These are phyloP conservation scores for Darevskia mixta DNA, from an alignment of 2,797 vertebrate genomes.

Conservation along the genomic window DNA sequence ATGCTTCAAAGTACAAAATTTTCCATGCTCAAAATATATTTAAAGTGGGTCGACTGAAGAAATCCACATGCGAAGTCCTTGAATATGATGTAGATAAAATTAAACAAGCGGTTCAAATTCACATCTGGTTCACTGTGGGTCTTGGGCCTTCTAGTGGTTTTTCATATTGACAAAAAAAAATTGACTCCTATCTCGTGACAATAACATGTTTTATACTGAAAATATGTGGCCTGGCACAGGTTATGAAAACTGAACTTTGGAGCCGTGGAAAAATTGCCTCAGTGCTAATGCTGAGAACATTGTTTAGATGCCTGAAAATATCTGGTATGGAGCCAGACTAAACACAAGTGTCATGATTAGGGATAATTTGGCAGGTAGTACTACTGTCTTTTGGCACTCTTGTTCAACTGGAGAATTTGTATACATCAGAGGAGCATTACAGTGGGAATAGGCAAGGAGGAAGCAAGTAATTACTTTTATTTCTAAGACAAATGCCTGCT, in stretches of 20 bases:
- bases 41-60: constrained; percentile 20
- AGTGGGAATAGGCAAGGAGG: not conserved
- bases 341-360: constrained; percentile 7
- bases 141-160: not conserved
- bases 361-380: constrained; percentile 3
- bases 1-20: not conserved
- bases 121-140: constrained; percentile 21
- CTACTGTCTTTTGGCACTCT: not conserved
- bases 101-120: constrained; percentile 10
- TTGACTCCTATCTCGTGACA: not conserved
- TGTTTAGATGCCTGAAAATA: not conserved
- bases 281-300: not conserved
- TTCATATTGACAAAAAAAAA: not conserved
- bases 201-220: not conserved
- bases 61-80: constrained; percentile 11
- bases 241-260: constrained; percentile 1
- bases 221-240: not conserved
- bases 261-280: not conserved
- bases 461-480: constrained; percentile 26
- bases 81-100: not conserved
- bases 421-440: not conserved
- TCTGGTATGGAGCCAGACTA: not conserved
- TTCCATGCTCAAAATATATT: not conserved
- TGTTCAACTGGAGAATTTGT: not conserved
- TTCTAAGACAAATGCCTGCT: constrained; percentile 20